Conservation (phyloP, 2,888 invertebrate species). For the Melinopterus prodromus region DNA sequence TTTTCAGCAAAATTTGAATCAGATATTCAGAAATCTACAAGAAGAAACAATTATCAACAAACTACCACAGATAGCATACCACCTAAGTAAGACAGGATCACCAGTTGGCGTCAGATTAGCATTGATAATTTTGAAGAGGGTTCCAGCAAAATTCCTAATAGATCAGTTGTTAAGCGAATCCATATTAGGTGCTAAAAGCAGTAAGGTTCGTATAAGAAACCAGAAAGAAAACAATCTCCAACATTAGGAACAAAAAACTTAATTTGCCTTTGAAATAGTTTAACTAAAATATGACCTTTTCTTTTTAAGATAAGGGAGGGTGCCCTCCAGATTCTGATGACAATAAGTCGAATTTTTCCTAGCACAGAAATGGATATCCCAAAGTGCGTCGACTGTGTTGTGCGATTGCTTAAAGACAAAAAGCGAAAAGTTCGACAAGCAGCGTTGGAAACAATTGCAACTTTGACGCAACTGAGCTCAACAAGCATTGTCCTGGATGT, state of each 20-base stretch:
- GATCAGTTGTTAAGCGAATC: conserved; percentile 46
- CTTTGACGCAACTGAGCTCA: conserved; percentile 76
- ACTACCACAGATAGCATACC: conserved; percentile 59
- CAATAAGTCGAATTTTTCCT: conserved; percentile 79
- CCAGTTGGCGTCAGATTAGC: conserved; percentile 63
- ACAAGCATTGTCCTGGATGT: conserved; percentile 70
- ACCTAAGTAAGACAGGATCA: conserved; percentile 61
- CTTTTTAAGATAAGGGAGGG: conserved; percentile 70
- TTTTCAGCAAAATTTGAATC: conserved; percentile 50
- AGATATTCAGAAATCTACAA: conserved; percentile 50
- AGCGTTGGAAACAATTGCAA: conserved; percentile 80
- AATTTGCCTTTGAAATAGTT: not conserved
- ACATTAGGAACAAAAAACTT: too few relatives aligned
- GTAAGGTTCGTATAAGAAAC: conserved; percentile 43
- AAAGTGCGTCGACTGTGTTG: conserved; percentile 55
- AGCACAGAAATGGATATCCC: conserved; percentile 70
- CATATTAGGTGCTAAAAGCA: conserved; percentile 49
- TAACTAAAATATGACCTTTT: conserved; percentile 16
- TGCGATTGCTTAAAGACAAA: conserved; percentile 61
- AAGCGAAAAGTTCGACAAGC: conserved; percentile 81
- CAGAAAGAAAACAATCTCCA: not conserved
- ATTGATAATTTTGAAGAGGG: conserved; percentile 63
- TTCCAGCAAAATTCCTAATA: conserved; percentile 58
- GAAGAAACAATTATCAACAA: conserved; percentile 56
- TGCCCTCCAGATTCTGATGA: conserved; percentile 78